phyloP scores from a whole-genome alignment of 2,113 vertebrate genomes.

The Setophaga kirtlandii region DNA sequence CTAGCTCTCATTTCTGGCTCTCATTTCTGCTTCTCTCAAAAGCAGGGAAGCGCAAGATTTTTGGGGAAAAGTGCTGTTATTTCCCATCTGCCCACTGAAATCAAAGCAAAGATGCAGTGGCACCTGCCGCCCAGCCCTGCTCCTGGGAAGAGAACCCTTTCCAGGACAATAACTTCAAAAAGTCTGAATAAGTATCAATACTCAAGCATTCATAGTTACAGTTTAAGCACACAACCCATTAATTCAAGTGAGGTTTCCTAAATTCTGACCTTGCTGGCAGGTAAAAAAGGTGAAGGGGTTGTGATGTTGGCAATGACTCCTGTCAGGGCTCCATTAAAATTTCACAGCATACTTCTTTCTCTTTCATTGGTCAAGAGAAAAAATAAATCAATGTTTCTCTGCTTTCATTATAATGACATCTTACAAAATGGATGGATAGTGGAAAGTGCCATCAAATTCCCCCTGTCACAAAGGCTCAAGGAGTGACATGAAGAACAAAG shows the following conservation, averaged over 20 bases:
- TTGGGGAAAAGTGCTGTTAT: background rate
- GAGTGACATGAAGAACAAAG: background rate
- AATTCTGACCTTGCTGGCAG: background rate
- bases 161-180: background rate
- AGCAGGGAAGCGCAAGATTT: background rate
- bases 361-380: background rate
- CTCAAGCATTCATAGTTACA: background rate
- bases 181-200: background rate
- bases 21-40: background rate
- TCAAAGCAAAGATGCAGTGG: background rate
- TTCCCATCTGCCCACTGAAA: background rate
- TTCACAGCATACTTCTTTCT: background rate
- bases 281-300: background rate
- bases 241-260: background rate
- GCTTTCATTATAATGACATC: background rate
- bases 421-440: background rate
- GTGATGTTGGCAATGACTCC: background rate
- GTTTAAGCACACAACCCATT: background rate
- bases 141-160: background rate
- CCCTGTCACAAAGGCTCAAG: background rate
- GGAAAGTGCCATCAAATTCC: background rate
- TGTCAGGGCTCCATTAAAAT: background rate
- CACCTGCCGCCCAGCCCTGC: background rate
- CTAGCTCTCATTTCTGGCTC: background rate
- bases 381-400: background rate